Conservation (phyloP, 2,113 vertebrate genomes). For the Pogona vitticeps region DNA sequence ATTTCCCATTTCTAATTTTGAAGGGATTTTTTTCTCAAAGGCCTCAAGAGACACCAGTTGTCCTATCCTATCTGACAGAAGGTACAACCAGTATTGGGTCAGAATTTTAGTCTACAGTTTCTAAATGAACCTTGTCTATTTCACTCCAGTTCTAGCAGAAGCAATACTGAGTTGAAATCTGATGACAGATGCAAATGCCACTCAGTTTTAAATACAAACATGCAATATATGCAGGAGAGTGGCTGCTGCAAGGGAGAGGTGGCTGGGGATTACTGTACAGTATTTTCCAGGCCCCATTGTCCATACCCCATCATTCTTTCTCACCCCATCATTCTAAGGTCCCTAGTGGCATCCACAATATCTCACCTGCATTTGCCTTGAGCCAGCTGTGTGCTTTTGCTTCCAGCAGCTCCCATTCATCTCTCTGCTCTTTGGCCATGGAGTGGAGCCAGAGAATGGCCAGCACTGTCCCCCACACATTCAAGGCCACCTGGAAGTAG, state of each 20-base stretch:
- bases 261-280: not conserved
- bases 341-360: accelerated
- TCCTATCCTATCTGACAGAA: not conserved
- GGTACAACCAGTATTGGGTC: not conserved
- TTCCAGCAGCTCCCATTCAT: constrained; percentile 79
- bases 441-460: constrained; percentile 83
- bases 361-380: constrained; percentile 45
- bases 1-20: not conserved
- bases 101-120: not conserved
- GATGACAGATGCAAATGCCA: not conserved
- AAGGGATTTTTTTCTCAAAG: not conserved
- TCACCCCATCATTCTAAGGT: not conserved
- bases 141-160: not conserved
- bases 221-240: not conserved
- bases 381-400: constrained; percentile 77
- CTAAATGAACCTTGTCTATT: not conserved
- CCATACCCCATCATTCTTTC: not conserved
- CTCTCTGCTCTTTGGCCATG: constrained; percentile 63
- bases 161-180: not conserved
- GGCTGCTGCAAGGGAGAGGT: not conserved
- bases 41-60: not conserved
- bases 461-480: constrained; percentile 80
- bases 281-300: not conserved
- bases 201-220: not conserved
- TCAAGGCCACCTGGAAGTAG: not conserved